Conservation (phyloP, 2,888 invertebrate genomes). For the Troides oblongomaculatus region DNA sequence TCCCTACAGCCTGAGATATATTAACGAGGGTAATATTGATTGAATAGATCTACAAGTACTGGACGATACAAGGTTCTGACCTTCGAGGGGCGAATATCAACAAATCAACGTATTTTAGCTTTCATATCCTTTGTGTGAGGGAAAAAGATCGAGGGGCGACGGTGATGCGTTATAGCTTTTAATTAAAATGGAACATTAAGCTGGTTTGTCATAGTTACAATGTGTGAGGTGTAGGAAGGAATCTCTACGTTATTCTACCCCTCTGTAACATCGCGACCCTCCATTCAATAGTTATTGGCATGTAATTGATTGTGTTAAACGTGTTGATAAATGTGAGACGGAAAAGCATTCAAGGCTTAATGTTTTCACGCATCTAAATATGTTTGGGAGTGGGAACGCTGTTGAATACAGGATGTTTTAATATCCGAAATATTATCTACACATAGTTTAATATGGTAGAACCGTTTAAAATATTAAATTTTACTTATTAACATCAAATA, state of each 20-base stretch:
- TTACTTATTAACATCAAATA: no score
- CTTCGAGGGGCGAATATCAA: conserved; percentile 56
- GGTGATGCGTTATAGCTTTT: conserved; percentile 74
- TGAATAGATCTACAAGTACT: conserved; percentile 46
- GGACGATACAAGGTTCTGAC: conserved; percentile 51
- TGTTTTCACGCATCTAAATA: conserved; percentile 54
- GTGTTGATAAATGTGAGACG: conserved; percentile 45
- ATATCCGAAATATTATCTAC: neutral
- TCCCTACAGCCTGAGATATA: conserved; percentile 31
- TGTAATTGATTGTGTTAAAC: conserved; percentile 63
- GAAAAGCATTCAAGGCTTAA: conserved; percentile 49
- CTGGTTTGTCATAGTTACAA: conserved; percentile 50
- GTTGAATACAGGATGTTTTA: neutral
- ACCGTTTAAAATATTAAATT: no score
- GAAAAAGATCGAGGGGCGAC: conserved; percentile 50
- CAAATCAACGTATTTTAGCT: conserved; percentile 63
- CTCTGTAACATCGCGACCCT: conserved; percentile 25
- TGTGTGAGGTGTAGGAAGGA: conserved; percentile 26
- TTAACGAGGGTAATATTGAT: conserved; percentile 32
- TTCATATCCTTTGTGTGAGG: conserved; percentile 50
- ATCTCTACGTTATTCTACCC: neutral
- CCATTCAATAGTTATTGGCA: conserved; percentile 55
- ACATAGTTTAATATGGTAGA: no score
- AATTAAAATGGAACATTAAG: conserved; percentile 72
- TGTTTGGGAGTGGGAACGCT: conserved; percentile 21